Conservation (phyloP, 2,113 vertebrate species). For the Pygoscelis adeliae region DNA sequence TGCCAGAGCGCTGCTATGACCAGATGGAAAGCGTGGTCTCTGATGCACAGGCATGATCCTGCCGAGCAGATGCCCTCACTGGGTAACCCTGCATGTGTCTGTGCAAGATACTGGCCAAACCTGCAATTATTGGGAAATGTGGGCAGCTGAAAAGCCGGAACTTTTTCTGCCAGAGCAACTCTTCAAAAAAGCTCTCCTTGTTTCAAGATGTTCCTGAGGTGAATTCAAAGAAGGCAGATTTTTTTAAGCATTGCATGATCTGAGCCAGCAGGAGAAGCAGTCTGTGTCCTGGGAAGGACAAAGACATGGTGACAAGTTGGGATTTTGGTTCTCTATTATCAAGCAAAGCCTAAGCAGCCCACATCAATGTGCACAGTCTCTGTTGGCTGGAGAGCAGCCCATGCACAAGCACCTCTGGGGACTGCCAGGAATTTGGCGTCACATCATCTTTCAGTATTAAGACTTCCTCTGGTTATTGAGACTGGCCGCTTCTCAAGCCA, state of each 20-base stretch:
- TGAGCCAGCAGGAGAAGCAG: background rate
- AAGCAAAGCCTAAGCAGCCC: background rate
- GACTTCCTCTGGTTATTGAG: background rate
- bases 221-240: background rate
- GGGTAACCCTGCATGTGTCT: background rate
- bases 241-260: background rate
- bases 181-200: background rate
- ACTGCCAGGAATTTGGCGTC: background rate
- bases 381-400: background rate
- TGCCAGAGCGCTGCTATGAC: background rate
- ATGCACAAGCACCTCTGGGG: background rate
- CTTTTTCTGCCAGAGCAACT: background rate
- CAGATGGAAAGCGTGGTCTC: background rate
- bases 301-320: fast-evolving
- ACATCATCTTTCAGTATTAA: background rate
- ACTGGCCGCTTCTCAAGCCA: background rate
- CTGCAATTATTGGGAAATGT: background rate
- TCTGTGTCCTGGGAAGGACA: background rate
- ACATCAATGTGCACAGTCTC: background rate
- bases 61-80: background rate
- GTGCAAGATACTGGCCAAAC: background rate
- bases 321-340: background rate
- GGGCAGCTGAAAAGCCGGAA: background rate
- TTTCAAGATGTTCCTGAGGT: background rate
- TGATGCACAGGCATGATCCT: background rate